Percentiles rank a stretch among this genome's conserved stretches.
These are phyloP conservation scores for Boloria euphrosyne DNA, from an alignment of 2,888 invertebrate species.

Conservation along the genomic window DNA sequence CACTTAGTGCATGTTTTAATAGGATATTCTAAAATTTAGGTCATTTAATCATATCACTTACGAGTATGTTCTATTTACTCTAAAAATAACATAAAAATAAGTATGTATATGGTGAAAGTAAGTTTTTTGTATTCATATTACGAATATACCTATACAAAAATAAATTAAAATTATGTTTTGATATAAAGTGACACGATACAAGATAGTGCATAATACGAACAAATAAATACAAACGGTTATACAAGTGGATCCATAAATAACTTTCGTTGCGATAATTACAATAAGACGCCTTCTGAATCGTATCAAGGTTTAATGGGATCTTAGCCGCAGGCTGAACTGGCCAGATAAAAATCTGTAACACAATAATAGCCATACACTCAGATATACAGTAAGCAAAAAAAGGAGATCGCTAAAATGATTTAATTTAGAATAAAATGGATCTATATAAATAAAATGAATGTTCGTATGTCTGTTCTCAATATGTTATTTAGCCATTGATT, in stretches of 20 bases:
- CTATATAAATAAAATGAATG: neutral
- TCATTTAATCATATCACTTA: no score
- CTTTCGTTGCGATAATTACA: slow-evolving; percentile 35
- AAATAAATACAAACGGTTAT: slow-evolving; percentile 24
- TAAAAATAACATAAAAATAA: no score
- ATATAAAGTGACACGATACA: neutral
- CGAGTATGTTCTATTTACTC: no score
- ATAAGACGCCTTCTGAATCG: slow-evolving; percentile 30
- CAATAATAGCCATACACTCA: slow-evolving; percentile 30
- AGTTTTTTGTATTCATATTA: no score
- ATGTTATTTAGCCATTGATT: no score
- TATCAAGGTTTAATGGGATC: slow-evolving; percentile 24
- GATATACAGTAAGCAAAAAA: slow-evolving; percentile 20
- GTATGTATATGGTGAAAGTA: no score
- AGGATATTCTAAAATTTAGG: no score
- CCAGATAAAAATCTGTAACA: slow-evolving; percentile 26
- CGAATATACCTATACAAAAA: no score
- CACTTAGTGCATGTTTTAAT: no score
- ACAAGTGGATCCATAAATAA: slow-evolving; percentile 29
- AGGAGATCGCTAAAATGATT: neutral
- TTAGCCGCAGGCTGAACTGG: slow-evolving; percentile 27
- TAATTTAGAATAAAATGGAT: neutral
- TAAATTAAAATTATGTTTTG: no score
- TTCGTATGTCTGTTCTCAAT: no score
- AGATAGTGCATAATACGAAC: slow-evolving; percentile 4